Evolutionary conservation across 2,888 invertebrate genomes (phyloP).

Genomic region (Synergus japonicus): DNA sequence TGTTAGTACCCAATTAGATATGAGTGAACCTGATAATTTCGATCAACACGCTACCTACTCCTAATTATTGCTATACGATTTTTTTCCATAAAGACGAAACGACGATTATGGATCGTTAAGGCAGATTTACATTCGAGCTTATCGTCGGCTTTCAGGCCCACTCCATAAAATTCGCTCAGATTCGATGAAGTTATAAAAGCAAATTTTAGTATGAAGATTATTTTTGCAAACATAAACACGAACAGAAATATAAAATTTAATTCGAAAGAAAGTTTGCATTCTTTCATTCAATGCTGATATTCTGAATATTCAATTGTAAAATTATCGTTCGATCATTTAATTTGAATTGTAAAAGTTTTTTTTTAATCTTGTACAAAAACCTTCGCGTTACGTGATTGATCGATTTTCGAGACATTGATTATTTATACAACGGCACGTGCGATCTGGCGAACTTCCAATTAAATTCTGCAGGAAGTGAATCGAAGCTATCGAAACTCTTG

Average conservation of each 20-base stretch:
- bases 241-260: too few relatives aligned
- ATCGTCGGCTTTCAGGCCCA: constrained; percentile 44
- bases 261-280: too few relatives aligned
- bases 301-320: not conserved
- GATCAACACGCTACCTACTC: constrained; percentile 53
- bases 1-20: constrained; percentile 55
- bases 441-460: constrained; percentile 66
- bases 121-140: constrained; percentile 50
- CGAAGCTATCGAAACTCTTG: constrained; percentile 64
- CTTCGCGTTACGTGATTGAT: constrained; percentile 59
- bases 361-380: not conserved
- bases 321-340: not conserved
- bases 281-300: too few relatives aligned
- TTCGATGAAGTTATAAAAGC: constrained; percentile 53
- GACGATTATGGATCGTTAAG: constrained; percentile 52
- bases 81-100: constrained; percentile 47
- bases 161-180: constrained; percentile 24
- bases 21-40: constrained; percentile 53
- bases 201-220: constrained; percentile 22
- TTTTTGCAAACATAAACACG: not conserved
- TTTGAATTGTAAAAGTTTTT: not conserved
- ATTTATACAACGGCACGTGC: constrained; percentile 67
- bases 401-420: constrained; percentile 64
- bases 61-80: constrained; percentile 49
- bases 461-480: constrained; percentile 67